These are phyloP conservation scores for Drosophila fungiperda DNA, from an alignment of 2,888 invertebrate genomes.

Conservation along the genomic window DNA sequence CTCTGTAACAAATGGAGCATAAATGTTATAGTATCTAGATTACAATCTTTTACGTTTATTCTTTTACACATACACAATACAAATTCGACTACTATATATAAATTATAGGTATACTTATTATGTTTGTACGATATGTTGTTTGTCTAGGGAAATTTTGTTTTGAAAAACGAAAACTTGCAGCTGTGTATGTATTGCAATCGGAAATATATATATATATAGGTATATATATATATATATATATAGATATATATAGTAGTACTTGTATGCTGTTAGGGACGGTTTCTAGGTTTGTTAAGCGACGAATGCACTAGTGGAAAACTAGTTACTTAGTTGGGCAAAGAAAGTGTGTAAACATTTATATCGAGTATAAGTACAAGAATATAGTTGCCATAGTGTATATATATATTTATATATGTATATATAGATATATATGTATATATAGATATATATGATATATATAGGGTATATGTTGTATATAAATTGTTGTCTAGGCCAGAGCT, in stretches of 20 bases:
- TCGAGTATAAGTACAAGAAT: conserved; percentile 72
- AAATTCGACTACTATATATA: conserved; percentile 42
- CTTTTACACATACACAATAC: conserved; percentile 38
- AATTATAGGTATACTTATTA: conserved; percentile 44
- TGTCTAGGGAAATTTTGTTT: conserved; percentile 77
- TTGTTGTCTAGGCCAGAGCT: conserved; percentile 10
- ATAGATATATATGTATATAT: conserved; percentile 23
- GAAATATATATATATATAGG: conserved; percentile 47
- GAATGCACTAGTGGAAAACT: conserved; percentile 70
- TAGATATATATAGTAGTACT: conserved; percentile 2
- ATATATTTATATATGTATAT: conserved; percentile 19
- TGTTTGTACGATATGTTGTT: conserved; percentile 83
- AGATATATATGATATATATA: conserved; percentile 13
- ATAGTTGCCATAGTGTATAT: conserved; percentile 47
- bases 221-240: neutral
- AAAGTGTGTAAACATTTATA: conserved; percentile 47
- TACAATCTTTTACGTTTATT: conserved; percentile 23
- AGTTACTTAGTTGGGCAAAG: conserved; percentile 65
- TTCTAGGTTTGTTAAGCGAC: conserved; percentile 80
- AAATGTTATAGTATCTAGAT: conserved; percentile 22
- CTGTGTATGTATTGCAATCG: conserved; percentile 35
- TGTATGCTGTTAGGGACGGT: conserved; percentile 74
- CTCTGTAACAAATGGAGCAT: conserved; percentile 45
- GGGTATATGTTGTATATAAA: conserved; percentile 22
- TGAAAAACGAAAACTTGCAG: conserved; percentile 45